Conservation (phyloP, 2,888 invertebrate species). For the Hymenopus coronatus region DNA sequence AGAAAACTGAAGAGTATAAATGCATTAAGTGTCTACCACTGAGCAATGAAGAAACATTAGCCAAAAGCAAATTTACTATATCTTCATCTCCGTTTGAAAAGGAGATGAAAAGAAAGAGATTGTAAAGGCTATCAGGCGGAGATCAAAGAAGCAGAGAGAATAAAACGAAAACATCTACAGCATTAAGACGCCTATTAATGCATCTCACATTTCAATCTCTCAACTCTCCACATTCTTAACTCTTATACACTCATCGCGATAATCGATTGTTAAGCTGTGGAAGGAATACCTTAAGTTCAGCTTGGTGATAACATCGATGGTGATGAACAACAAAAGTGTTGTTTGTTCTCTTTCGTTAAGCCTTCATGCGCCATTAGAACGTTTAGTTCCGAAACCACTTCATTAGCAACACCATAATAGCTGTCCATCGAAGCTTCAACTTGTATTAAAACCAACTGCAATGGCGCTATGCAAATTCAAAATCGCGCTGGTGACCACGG, state of each 20-base stretch:
- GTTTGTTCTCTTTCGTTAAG: not conserved
- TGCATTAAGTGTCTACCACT: not conserved
- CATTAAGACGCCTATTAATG: not conserved
- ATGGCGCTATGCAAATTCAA: too few species aligned
- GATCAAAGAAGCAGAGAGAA: not conserved
- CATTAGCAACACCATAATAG: too few species aligned
- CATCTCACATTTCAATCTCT: not conserved
- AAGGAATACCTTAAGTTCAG: not conserved
- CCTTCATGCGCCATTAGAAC: too few species aligned
- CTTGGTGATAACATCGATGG: not conserved
- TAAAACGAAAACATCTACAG: not conserved
- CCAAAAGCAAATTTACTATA: not conserved
- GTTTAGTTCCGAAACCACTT: too few species aligned
- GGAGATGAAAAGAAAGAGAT: not conserved
- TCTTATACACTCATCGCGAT: not conserved
- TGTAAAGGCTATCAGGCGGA: not conserved
- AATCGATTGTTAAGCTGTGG: not conserved
- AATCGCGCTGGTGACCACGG: too few species aligned
- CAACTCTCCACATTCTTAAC: not conserved
- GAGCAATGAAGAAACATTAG: not conserved
- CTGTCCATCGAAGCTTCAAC: too few species aligned
- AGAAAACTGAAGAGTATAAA: not conserved
- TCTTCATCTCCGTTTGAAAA: not conserved
- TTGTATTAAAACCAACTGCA: too few species aligned
- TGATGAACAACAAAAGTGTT: not conserved